These are phyloP conservation scores for Mimumesa dahlbomi DNA, from an alignment of 2,888 invertebrate species.

Conservation along the genomic window DNA sequence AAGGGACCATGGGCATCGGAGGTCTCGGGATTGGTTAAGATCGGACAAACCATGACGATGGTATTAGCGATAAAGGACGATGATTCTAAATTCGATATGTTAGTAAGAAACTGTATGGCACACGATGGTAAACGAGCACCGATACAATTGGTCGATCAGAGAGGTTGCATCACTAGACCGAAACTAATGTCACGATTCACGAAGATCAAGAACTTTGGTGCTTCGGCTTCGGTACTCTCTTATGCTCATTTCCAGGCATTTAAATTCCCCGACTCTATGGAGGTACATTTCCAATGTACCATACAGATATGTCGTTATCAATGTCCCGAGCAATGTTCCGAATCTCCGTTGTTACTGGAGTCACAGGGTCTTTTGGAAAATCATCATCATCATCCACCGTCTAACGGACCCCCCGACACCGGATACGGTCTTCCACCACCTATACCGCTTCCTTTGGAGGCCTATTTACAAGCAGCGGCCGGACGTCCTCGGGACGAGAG, in stretches of 20 bases:
- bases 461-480: constrained; percentile 84
- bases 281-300: constrained; percentile 97
- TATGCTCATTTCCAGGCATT: constrained; percentile 97
- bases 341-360: constrained; percentile 80
- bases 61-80: constrained; percentile 97
- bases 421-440: constrained; percentile 87
- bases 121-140: constrained; percentile 97
- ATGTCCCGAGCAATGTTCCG: constrained; percentile 95
- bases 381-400: constrained; percentile 74
- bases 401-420: constrained; percentile 81
- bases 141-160: constrained; percentile 95
- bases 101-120: constrained; percentile 96
- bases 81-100: constrained; percentile 97
- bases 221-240: constrained; percentile 94
- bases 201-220: constrained; percentile 97
- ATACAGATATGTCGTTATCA: constrained; percentile 96
- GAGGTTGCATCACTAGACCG: constrained; percentile 94
- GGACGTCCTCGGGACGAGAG: constrained; percentile 88
- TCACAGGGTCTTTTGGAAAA: constrained; percentile 81
- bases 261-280: constrained; percentile 98
- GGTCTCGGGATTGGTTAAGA: constrained; percentile 95
- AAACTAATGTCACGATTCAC: constrained; percentile 96
- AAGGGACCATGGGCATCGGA: constrained; percentile 98
- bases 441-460: constrained; percentile 83
- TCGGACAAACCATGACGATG: constrained; percentile 98